phyloP scores from a whole-genome alignment of 23 tunicate species.

The Phallusia fumigata region DNA sequence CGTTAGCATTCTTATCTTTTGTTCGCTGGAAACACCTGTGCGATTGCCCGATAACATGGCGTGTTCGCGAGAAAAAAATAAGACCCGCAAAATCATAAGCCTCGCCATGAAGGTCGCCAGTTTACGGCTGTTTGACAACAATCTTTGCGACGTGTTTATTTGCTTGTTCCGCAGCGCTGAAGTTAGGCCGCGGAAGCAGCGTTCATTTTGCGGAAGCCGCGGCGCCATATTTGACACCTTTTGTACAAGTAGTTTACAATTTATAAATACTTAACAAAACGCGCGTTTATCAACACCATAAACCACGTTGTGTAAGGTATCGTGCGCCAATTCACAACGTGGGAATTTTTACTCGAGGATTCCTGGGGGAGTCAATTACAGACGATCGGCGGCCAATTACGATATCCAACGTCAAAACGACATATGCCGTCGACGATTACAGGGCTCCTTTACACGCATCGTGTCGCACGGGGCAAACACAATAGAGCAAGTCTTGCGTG shows the following conservation, averaged over 20 bases:
- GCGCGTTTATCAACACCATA: too few species aligned
- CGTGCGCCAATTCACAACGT: neutral
- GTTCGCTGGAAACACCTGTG: neutral
- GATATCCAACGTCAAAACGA: neutral
- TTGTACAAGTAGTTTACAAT: neutral
- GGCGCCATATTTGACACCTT: neutral
- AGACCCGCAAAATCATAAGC: neutral
- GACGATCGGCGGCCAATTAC: constrained; percentile 9
- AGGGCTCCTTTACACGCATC: neutral
- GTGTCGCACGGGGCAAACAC: neutral
- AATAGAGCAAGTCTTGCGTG: neutral
- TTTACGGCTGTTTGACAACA: neutral
- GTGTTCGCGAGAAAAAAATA: neutral
- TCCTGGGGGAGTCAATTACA: constrained; percentile 8
- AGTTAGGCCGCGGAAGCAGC: neutral
- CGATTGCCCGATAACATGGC: constrained; percentile 2
- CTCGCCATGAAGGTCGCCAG: neutral
- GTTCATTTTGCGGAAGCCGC: neutral
- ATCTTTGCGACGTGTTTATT: neutral
- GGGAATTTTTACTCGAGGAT: neutral
- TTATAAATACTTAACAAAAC: too few species aligned
- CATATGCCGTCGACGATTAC: constrained; percentile 11
- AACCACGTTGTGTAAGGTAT: neutral
- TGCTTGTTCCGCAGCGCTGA: too few species aligned
- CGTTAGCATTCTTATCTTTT: constrained; percentile 9